phyloP scores from a whole-genome alignment of 2,888 invertebrate genomes.

The Argyra leucocephala region DNA sequence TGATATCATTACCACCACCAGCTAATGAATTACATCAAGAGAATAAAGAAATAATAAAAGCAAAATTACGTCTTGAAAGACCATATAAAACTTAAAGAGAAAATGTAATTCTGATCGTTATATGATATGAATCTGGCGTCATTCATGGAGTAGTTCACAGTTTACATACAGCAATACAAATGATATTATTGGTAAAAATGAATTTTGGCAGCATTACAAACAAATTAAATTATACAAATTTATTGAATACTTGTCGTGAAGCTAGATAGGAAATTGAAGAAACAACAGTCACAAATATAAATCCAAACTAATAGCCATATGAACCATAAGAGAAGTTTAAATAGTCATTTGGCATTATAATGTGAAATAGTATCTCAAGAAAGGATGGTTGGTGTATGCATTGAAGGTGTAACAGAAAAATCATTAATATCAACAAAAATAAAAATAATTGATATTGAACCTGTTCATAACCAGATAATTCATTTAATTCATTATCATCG shows the following conservation, averaged over 20 bases:
- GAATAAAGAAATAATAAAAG: constrained; percentile 45
- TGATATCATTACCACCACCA: constrained; percentile 69
- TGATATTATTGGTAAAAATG: no score
- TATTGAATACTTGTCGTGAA: no score
- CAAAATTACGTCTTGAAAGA: constrained; percentile 52
- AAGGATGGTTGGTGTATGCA: constrained; percentile 70
- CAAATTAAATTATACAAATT: no score
- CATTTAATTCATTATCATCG: constrained; percentile 28
- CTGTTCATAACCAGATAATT: constrained; percentile 27
- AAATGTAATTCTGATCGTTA: no score
- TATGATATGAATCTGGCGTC: no score
- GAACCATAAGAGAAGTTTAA: no score
- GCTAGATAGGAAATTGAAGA: no score
- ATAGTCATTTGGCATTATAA: constrained; percentile 88
- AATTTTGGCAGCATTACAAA: no score
- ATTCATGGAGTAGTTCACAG: no score
- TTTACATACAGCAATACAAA: no score
- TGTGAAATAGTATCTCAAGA: constrained; percentile 87
- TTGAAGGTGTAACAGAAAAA: constrained; percentile 53
- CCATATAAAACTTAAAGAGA: constrained; percentile 73
- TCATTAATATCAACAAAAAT: constrained; percentile 29
- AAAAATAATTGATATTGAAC: background rate
- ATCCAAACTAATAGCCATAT: no score
- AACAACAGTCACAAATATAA: no score
- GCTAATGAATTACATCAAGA: constrained; percentile 49